Evolutionary conservation across 2,113 vertebrate genomes (phyloP).

Genomic region (Passer domesticus): DNA sequence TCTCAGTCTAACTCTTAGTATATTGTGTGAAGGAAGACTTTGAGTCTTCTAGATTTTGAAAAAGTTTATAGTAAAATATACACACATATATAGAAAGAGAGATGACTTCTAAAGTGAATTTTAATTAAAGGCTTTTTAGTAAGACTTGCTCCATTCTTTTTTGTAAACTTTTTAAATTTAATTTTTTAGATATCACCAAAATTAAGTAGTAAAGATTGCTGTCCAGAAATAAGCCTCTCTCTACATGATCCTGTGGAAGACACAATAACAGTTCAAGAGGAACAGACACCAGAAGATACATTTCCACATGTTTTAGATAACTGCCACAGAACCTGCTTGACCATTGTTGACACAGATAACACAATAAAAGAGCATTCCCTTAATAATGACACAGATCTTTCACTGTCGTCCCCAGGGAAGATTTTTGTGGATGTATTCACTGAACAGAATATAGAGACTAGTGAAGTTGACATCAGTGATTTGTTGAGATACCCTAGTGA

Average conservation of each 20-base stretch:
- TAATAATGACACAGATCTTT: constrained; percentile 19
- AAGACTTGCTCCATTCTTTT: neutral
- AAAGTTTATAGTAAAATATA: neutral
- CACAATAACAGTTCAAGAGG: neutral
- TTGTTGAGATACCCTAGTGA: neutral
- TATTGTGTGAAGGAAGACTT: neutral
- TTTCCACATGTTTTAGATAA: neutral
- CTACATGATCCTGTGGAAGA: neutral
- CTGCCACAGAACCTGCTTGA: neutral
- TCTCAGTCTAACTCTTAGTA: neutral
- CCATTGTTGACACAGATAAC: neutral
- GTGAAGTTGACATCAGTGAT: constrained; percentile 4
- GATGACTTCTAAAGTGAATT: neutral
- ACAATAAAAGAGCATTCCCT: neutral
- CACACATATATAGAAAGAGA: neutral
- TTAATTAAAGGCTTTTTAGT: neutral
- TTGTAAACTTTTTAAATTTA: neutral
- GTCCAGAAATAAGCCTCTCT: constrained; percentile 41
- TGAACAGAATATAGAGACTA: neutral
- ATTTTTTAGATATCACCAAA: constrained; percentile 31
- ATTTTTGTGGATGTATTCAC: neutral
- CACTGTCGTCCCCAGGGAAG: neutral
- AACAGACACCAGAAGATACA: neutral
- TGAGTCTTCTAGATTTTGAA: neutral
- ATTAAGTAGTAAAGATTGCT: constrained; percentile 10